Base-by-base conservation (phyloP, 2,797 vertebrate species). In the Acrossocheilus fasciatus region DNA sequence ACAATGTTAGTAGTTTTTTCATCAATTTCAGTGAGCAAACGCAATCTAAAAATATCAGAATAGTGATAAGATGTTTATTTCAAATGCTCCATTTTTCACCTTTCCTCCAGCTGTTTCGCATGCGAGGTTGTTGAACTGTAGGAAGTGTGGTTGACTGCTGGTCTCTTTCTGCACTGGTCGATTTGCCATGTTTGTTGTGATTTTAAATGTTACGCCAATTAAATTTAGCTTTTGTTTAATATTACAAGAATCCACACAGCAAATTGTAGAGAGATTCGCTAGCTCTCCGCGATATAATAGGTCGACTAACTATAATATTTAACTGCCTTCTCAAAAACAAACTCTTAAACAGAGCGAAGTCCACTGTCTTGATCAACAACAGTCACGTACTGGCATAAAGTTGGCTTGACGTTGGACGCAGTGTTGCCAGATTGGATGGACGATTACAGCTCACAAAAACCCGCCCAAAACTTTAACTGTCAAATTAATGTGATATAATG, bases 81-180 rank as follows among this genome's bases (percentile, higher is more conserved):
- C 1, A 68, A 74, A 70, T 50, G 18, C 66, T 82, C n/a, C 23
- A 14, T 75, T 62, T 84, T 91, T 94, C 89, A 96, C 95, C 94
- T 92, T 94, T 73, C 93, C 95, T 17, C 95, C 94, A 2, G 93
- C 92, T 6, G 91, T 83, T 89, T 95, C 94, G 80, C 95, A 95
- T 45, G 89, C 93, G 79, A 96, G 89, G 85, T 95, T 93, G 11
- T 96, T 96, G 34, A 93, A 93, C 89, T 95, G 94, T 88, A 95
- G 86, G 88, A 96, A 96, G 88, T 92, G 89, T 1, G 89, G 92
- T 69, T 91, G 86, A 87, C 4, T 80, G 41, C 23, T 80, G 77
- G 70, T 6, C 12, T 82, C 62, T 30, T 81, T 78, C 0, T 74
- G 79, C 50, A 69, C 57, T 43, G 66, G 66, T 83, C 66, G 74